Evolutionary conservation across 2,797 vertebrate genomes (phyloP), one percentile per base, ranked within the genome.

Genomic region (Scarus forsteni): DNA sequence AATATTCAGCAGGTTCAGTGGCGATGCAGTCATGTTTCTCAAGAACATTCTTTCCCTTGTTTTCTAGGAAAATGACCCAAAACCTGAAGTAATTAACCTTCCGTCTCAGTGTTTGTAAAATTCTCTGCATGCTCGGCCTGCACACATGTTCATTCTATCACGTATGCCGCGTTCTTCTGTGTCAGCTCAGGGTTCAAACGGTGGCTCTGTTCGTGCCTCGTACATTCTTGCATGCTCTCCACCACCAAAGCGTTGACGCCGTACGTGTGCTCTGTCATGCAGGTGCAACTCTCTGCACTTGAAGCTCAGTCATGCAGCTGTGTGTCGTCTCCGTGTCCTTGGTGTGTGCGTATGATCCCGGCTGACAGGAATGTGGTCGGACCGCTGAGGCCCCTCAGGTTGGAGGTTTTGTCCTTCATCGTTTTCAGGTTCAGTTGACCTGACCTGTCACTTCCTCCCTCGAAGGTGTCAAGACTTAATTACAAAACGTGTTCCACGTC

Each of bases 331-430:
- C 44, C 27, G 6, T 16, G 38, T 18, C 13, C 51, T 45, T 4
- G 59, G 49, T 62, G 16, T 38, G 42, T 34, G 55, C 14, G 15
- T 42, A 3, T 16, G 4, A 18, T 36, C 39, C 42, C 1, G 9
- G 45, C 2, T 15, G 19, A 67, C 11, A 15, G 68, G 75, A 79
- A 84, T 79, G 72, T 59, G 34, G 58, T 59, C 40, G 0, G 76
- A 49, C 43, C 49, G 38, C 49, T 63, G 56, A 70, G 10, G 44
- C 18, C 1, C 14, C 46, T 14, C 10, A 8, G 44, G 19, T 51
- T 60, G 4, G 8, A 0, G 1, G 11, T 49, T 14, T 6, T 8
- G n/a, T 43, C 42, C 13, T 5, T 19, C 18, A 0, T 18, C 1
- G 7, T 34, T 55, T 13, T 42, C 6, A 8, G 45, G 58, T 43